phyloP scores from a whole-genome alignment of 2,888 invertebrate genomes.

The Leucophenga montana region DNA sequence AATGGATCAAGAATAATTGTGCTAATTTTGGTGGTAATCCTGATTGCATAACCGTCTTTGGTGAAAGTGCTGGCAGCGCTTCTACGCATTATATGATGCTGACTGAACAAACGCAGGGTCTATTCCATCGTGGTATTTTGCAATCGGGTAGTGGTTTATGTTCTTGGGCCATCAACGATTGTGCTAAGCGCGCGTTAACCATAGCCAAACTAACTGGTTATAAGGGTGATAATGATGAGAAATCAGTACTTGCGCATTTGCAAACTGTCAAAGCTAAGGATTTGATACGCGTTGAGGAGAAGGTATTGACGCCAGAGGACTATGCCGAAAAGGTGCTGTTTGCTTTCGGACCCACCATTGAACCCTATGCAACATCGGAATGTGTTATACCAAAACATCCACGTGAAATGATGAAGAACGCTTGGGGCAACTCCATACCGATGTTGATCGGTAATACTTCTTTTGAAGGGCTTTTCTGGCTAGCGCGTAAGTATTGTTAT shows the following conservation, averaged over 20 bases:
- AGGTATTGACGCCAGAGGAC: conserved; percentile 63
- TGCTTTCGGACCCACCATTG: conserved; percentile 69
- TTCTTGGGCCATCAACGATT: conserved; percentile 62
- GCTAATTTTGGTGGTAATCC: conserved; percentile 74
- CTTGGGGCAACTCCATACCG: conserved; percentile 72
- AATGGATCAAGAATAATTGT: conserved; percentile 75
- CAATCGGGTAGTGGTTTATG: conserved; percentile 67
- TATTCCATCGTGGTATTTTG: conserved; percentile 70
- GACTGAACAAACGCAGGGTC: conserved; percentile 73
- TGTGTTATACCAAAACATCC: conserved; percentile 70
- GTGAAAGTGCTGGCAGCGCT: conserved; percentile 75
- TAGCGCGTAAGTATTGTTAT: conserved; percentile 52
- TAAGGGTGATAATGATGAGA: conserved; percentile 70
- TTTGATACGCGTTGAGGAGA: conserved; percentile 62
- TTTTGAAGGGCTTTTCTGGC: conserved; percentile 67
- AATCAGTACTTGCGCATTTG: conserved; percentile 69
- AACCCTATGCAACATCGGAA: conserved; percentile 66
- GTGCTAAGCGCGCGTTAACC: conserved; percentile 54
- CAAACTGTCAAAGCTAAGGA: conserved; percentile 60
- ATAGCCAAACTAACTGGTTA: conserved; percentile 69
- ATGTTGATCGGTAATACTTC: conserved; percentile 70
- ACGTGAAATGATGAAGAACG: conserved; percentile 65
- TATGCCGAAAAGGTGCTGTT: conserved; percentile 56
- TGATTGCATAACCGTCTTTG: conserved; percentile 75
- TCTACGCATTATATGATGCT: conserved; percentile 74